Evolutionary conservation across 92 coral and sea anemone species (phyloP).

Genomic region (Epizoanthus rinbou): DNA sequence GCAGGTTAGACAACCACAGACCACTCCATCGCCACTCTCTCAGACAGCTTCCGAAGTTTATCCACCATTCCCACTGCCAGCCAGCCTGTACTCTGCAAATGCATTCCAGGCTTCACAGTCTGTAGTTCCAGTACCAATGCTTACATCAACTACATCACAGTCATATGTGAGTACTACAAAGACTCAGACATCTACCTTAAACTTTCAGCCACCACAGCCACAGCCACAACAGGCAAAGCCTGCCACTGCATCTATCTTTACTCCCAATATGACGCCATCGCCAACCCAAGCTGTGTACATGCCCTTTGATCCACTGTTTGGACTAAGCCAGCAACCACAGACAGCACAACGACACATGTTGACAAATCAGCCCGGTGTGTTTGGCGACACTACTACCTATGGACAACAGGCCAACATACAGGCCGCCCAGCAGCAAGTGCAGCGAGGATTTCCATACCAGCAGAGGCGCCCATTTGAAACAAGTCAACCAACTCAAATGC

Average conservation of each 20-base stretch:
- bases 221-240: slow-evolving; percentile 80
- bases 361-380: slow-evolving; percentile 51
- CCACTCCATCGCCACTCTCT: slow-evolving; percentile 89
- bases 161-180: slow-evolving; percentile 72
- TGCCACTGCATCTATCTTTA: slow-evolving; percentile 68
- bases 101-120: slow-evolving; percentile 84
- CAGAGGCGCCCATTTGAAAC: slow-evolving; percentile 69
- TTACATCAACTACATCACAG: slow-evolving; percentile 82
- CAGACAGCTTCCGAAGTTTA: slow-evolving; percentile 82
- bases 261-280: slow-evolving; percentile 64
- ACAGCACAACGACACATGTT: slow-evolving; percentile 72
- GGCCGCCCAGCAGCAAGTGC: slow-evolving; percentile 59
- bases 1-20: slow-evolving; percentile 76
- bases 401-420: slow-evolving; percentile 66
- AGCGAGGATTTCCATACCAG: slow-evolving; percentile 67
- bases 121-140: slow-evolving; percentile 76
- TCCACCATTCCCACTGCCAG: slow-evolving; percentile 67
- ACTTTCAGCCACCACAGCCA: slow-evolving; percentile 74
- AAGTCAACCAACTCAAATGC: slow-evolving; percentile 57
- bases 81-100: slow-evolving; percentile 80
- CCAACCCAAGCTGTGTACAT: slow-evolving; percentile 79
- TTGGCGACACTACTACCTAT: slow-evolving; percentile 58
- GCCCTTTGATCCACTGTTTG: slow-evolving; percentile 83
- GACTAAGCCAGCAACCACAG: slow-evolving; percentile 72
- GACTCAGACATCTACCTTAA: slow-evolving; percentile 79